Conservation (phyloP, 1,140 invertebrate genomes). For the Chlorops oryzae region DNA sequence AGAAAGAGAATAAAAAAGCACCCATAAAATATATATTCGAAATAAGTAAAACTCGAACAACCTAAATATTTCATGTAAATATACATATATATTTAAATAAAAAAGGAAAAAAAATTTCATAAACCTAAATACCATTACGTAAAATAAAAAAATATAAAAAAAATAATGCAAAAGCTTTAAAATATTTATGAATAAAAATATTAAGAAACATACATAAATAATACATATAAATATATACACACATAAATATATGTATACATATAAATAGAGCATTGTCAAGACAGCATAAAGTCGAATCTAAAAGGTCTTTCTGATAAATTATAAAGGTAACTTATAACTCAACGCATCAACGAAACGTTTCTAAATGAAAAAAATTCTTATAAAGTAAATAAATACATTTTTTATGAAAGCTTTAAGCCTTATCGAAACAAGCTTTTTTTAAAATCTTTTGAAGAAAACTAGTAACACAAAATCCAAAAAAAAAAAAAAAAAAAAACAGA, state of each 20-base stretch:
- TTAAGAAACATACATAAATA: background rate
- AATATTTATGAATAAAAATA: background rate
- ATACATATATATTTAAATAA: conserved; percentile 2
- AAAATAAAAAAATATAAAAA: too few species aligned
- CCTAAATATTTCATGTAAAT: conserved; percentile 6
- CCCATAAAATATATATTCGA: conserved; percentile 4
- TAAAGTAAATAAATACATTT: too few species aligned
- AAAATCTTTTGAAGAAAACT: too few species aligned
- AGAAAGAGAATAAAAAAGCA: conserved; percentile 2
- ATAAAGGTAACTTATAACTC: too few species aligned
- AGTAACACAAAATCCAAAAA: too few species aligned
- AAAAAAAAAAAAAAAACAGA: too few species aligned
- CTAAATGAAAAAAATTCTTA: background rate
- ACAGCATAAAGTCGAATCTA: too few species aligned
- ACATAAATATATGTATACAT: background rate
- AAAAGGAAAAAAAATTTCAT: background rate
- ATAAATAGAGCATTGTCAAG: too few species aligned
- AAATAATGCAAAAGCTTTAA: conserved; percentile 10
- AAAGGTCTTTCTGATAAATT: too few species aligned
- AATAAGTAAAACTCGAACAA: background rate
- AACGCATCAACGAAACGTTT: conserved; percentile 13
- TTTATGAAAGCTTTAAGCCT: conserved; percentile 10
- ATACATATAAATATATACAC: background rate
- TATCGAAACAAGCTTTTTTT: too few species aligned
- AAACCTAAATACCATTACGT: conserved; percentile 1